Percentiles rank a stretch among this genome's conserved stretches.
Conservation (phyloP, 2,797 vertebrate species). For the Micropoecilia bifurca region DNA sequence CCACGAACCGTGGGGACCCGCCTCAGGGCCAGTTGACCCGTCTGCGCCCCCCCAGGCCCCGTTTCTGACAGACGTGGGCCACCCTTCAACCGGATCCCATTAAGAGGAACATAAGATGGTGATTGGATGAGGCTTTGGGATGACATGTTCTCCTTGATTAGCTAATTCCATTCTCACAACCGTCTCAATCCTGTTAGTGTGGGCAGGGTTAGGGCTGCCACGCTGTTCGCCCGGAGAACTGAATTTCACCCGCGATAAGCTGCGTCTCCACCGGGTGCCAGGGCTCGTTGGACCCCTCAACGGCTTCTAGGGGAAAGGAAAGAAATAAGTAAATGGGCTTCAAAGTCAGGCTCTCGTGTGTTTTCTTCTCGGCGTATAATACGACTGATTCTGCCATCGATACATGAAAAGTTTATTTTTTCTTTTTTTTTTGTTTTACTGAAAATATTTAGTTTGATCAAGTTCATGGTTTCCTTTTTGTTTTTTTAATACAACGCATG, state of each 20-base stretch:
- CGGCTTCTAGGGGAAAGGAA: background rate
- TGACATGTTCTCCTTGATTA: slow-evolving; percentile 79
- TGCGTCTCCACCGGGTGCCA: background rate
- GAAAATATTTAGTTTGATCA: too few relatives aligned
- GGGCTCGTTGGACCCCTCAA: background rate
- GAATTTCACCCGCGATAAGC: slow-evolving; percentile 10
- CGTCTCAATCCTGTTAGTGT: slow-evolving; percentile 71
- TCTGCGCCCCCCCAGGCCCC: slow-evolving; percentile 11
- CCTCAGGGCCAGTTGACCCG: slow-evolving; percentile 26
- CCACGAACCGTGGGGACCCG: slow-evolving; percentile 17
- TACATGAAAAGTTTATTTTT: background rate
- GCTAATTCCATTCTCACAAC: slow-evolving; percentile 79
- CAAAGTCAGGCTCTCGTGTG: background rate
- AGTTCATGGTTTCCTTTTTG: background rate
- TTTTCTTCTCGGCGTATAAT: background rate
- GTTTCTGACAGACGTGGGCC: slow-evolving; percentile 52
- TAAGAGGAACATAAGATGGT: slow-evolving; percentile 70
- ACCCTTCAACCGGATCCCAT: slow-evolving; percentile 69
- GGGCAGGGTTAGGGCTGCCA: slow-evolving; percentile 47
- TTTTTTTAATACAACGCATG: background rate
- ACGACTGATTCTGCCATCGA: too few relatives aligned
- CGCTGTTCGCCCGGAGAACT: background rate
- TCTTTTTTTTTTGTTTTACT: too few relatives aligned
- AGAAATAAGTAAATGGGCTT: background rate
- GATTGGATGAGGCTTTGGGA: slow-evolving; percentile 79